These are phyloP conservation scores for Danionella cerebrum DNA, from an alignment of 2,113 vertebrate genomes.

Conservation along the genomic window DNA sequence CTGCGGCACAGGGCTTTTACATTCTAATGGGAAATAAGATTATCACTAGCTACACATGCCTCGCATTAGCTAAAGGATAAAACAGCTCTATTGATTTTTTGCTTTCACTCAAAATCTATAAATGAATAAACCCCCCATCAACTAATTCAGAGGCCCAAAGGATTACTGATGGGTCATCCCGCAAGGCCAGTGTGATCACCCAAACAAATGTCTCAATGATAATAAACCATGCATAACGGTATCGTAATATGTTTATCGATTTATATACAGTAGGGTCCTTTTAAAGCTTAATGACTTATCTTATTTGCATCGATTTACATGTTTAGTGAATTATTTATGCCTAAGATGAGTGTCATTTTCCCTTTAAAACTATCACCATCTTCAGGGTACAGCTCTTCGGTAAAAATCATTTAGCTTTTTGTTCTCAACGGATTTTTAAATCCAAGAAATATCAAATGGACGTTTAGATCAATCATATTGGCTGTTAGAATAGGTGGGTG, in stretches of 20 bases:
- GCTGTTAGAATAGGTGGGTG: too few relatives aligned
- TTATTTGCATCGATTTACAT: neutral
- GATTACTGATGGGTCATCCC: neutral
- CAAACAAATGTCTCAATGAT: neutral
- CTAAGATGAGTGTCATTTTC: neutral
- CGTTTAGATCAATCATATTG: too few relatives aligned
- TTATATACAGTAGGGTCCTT: neutral
- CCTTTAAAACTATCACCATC: too few relatives aligned
- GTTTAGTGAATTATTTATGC: neutral
- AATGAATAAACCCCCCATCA: neutral
- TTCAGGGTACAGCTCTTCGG: too few relatives aligned
- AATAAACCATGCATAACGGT: neutral
- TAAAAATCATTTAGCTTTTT: too few relatives aligned
- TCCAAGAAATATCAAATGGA: too few relatives aligned
- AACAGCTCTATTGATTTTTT: neutral
- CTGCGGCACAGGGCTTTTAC: neutral
- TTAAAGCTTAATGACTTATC: neutral
- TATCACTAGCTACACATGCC: neutral
- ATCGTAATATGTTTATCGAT: neutral
- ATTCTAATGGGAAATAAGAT: neutral
- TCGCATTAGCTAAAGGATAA: conserved; percentile 4
- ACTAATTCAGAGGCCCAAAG: neutral
- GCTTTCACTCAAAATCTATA: neutral
- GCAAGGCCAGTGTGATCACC: neutral
- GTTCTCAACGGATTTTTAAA: too few relatives aligned